A percentile compares a stretch with the other conserved stretches of the same genome.
phyloP scores from a whole-genome alignment of 2,113 vertebrate species.

The Clupea harengus region DNA sequence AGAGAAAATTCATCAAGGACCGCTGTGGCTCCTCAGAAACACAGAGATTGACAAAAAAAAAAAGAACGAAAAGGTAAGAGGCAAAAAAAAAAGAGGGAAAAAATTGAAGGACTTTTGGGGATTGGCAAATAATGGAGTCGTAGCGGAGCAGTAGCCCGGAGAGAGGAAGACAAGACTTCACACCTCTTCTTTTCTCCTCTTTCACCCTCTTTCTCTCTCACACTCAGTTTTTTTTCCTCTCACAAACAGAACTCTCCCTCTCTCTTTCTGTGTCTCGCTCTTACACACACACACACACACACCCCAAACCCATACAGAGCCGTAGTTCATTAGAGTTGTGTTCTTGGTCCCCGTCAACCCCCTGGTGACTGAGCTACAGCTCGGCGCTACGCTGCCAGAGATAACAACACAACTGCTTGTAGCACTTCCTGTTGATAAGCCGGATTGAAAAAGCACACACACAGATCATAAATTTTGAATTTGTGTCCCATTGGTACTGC shows the following conservation, averaged over 20 bases:
- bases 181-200: background rate
- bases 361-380: conserved; percentile 12
- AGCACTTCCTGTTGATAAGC: conserved; percentile 53
- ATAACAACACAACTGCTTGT: conserved; percentile 56
- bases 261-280: background rate
- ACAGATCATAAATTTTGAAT: conserved; percentile 55
- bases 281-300: conserved; percentile 36
- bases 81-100: background rate
- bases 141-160: conserved; percentile 47
- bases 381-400: conserved; percentile 47
- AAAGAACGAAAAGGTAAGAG: background rate
- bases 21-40: conserved; percentile 21
- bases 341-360: conserved; percentile 50
- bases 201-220: background rate
- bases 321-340: conserved; percentile 53
- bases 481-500: conserved; percentile 50
- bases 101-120: conserved; percentile 38
- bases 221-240: background rate
- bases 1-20: conserved; percentile 45
- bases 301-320: conserved; percentile 36
- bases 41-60: background rate
- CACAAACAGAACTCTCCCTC: background rate
- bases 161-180: conserved; percentile 48
- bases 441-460: conserved; percentile 49
- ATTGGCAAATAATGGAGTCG: conserved; percentile 40